phyloP scores from a whole-genome alignment of 1,140 invertebrate species.

The Drosophila micromelanica region DNA sequence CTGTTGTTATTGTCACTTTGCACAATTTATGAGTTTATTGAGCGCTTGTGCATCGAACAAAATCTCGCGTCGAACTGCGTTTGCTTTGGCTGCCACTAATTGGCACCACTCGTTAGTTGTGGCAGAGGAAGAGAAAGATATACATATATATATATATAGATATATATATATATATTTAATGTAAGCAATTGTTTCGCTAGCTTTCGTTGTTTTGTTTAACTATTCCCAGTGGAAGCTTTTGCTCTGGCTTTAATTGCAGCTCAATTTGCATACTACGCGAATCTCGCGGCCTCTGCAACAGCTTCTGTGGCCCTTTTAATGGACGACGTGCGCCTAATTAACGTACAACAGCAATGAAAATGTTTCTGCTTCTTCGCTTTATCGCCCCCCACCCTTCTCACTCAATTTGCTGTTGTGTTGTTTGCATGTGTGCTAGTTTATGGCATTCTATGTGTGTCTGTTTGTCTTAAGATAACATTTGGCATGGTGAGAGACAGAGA shows the following conservation, averaged over 20 bases:
- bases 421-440: slow-evolving; percentile 59
- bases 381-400: slow-evolving; percentile 2
- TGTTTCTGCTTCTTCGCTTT: slow-evolving; percentile 8
- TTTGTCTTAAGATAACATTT: slow-evolving; percentile 74
- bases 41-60: slow-evolving; percentile 22
- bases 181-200: slow-evolving; percentile 44
- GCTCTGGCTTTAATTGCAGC: slow-evolving; percentile 59
- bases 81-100: slow-evolving; percentile 60
- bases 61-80: slow-evolving; percentile 20
- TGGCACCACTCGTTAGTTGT: slow-evolving; percentile 59
- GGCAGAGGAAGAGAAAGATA: not conserved
- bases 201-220: slow-evolving; percentile 23
- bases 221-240: slow-evolving; percentile 24
- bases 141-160: slow-evolving; percentile 2
- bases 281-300: slow-evolving; percentile 21
- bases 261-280: slow-evolving; percentile 64
- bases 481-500: not conserved
- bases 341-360: slow-evolving; percentile 60
- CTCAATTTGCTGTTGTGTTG: slow-evolving; percentile 27
- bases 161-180: slow-evolving; percentile 1
- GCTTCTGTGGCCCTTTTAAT: slow-evolving; percentile 60
- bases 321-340: slow-evolving; percentile 72
- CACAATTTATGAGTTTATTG: slow-evolving; percentile 77
- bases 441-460: slow-evolving; percentile 54
- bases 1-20: slow-evolving; percentile 53